These are phyloP conservation scores for Drosophila histrio DNA, from an alignment of 2,888 invertebrate genomes.

Conservation along the genomic window DNA sequence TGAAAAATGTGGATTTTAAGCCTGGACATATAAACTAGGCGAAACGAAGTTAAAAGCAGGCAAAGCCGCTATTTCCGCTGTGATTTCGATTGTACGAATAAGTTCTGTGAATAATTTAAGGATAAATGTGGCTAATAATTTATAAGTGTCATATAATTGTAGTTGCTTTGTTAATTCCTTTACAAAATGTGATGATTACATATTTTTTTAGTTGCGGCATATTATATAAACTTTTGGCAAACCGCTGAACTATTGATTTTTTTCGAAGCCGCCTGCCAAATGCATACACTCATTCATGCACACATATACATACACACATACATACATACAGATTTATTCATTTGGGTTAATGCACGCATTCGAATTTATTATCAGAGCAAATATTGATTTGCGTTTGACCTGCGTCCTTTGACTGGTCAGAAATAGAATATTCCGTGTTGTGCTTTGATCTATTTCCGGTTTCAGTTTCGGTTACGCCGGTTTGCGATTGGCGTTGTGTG, in stretches of 20 bases:
- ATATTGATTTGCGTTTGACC: conserved; percentile 60
- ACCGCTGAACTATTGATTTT: conserved; percentile 58
- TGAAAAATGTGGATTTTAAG: conserved; percentile 11
- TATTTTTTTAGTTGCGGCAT: neutral
- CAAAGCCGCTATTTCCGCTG: conserved; percentile 4
- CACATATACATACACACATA: neutral
- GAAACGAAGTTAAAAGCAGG: neutral
- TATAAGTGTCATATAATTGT: neutral
- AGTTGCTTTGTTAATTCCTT: neutral
- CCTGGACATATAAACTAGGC: neutral
- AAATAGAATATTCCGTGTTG: conserved; percentile 47
- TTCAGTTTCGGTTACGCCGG: neutral
- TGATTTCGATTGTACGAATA: conserved; percentile 19
- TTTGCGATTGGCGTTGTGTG: conserved; percentile 19
- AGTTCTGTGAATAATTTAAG: conserved; percentile 22
- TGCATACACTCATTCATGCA: conserved; percentile 32
- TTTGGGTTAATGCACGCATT: conserved; percentile 65
- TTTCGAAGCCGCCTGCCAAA: conserved; percentile 48
- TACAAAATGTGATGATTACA: neutral
- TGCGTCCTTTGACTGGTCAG: conserved; percentile 19
- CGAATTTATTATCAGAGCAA: conserved; percentile 31
- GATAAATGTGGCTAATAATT: neutral
- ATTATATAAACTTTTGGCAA: conserved; percentile 30
- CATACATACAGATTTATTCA: conserved; percentile 23
- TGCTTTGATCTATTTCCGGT: conserved; percentile 56